Base-by-base conservation (phyloP, 35 echinoderm and acorn worm species). In the Anneissia japonica region DNA sequence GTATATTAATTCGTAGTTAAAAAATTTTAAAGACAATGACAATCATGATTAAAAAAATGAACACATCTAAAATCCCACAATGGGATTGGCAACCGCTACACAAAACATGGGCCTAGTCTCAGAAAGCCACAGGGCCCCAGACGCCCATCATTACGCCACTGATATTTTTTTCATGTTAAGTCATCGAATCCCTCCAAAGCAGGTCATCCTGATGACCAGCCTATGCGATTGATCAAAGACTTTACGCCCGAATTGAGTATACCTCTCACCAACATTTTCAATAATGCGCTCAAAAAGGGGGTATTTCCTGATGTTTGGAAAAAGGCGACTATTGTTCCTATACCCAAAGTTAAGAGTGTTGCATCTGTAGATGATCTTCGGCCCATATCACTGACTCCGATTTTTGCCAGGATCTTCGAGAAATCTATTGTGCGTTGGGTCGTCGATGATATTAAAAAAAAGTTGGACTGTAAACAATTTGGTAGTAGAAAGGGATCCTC, bases 381-480 rank as follows among this genome's bases (percentile, higher is more conserved):
- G 19, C 86, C 86, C 0, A 87, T 87, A 10, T 87, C 86, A 35
- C 31, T 87, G 29, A 87, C 77, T 23, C 86, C 86, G 11, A 40
- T 87, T 23, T 56, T 87, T 32, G 75, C 86, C 39, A 30, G 77
- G 23, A 72, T 35, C 21, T 51, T 34, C n/a, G 86, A 87, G 35
- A 32, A 31, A 23, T 87, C 80, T 87, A 55, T 30, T 75, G 75
- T 46, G 39, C 77, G 41, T 38, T 37, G 75, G 75, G 26, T 87
- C 37, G 26, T 82, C 23, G 32, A 81, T 34, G 79, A 89, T 83
- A 89, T 89, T 77, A 46, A 38, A 72, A 11, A 10, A 34, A 0
- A 73, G 31, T 31, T 83, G 35, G 87, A 89, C 35, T 72, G 1
- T 72, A 64, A 74, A 36, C 87, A 75, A 41, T 88, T 89, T 39